Conservation (phyloP, 2,113 vertebrate genomes). For the Dipodomys stephensi region DNA sequence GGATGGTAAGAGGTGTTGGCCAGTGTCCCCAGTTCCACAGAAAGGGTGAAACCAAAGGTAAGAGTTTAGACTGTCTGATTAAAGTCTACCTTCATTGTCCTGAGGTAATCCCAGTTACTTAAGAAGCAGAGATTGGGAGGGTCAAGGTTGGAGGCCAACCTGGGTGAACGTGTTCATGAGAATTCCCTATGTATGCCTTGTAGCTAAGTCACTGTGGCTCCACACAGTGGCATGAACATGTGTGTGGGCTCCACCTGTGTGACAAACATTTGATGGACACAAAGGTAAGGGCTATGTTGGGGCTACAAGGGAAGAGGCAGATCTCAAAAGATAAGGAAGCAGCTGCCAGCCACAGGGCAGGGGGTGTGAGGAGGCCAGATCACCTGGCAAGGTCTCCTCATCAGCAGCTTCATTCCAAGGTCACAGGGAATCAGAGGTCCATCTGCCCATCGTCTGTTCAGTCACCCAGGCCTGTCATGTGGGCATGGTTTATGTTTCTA, state of each 20-base stretch:
- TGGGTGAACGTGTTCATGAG: too few relatives aligned
- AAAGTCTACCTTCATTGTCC: background rate
- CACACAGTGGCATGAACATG: background rate
- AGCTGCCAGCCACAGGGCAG: background rate
- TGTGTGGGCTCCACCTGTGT: slow-evolving; percentile 51
- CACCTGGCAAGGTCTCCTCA: background rate
- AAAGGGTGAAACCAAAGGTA: background rate
- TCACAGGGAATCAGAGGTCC: background rate
- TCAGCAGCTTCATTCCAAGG: background rate
- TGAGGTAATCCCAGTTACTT: too few relatives aligned
- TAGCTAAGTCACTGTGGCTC: background rate
- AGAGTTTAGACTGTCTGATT: background rate
- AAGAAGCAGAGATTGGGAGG: too few relatives aligned
- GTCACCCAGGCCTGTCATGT: fast-evolving
- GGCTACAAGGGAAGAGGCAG: background rate
- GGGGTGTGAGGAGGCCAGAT: too few relatives aligned
- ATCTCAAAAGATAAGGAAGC: background rate
- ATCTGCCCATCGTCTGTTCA: too few relatives aligned
- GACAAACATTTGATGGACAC: background rate
- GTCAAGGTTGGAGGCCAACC: too few relatives aligned
- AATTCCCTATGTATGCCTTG: background rate
- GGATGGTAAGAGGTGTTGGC: background rate
- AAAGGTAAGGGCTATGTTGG: background rate
- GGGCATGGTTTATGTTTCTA: background rate
- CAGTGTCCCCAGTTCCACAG: background rate